Conservation (phyloP, 2,888 invertebrate genomes). For the Trachelus troglodyta region DNA sequence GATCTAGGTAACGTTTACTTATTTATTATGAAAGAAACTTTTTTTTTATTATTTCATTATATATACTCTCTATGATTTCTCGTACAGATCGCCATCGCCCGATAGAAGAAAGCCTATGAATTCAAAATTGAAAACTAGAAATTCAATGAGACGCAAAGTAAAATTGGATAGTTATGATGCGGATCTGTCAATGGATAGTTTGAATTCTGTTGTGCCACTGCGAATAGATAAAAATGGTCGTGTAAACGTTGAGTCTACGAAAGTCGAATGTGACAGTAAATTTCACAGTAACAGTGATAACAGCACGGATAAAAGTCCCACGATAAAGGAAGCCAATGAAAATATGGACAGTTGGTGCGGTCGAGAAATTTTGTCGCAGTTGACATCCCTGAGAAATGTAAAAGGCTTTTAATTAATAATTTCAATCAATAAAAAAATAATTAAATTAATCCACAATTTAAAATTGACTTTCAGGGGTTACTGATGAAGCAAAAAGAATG, state of each 20-base stretch:
- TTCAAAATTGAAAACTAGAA: constrained; percentile 44
- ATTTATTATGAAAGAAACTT: background rate
- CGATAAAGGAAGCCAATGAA: constrained; percentile 15
- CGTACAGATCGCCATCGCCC: constrained; percentile 56
- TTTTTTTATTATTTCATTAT: background rate
- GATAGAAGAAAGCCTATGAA: constrained; percentile 48
- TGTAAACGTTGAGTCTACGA: constrained; percentile 64
- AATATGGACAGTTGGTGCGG: constrained; percentile 52
- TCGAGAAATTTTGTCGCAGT: constrained; percentile 56
- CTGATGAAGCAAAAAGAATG: constrained; percentile 69
- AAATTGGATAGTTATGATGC: constrained; percentile 56
- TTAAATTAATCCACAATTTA: background rate
- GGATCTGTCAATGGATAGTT: constrained; percentile 59
- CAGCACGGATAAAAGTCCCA: constrained; percentile 25
- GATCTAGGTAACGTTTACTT: constrained; percentile 49
- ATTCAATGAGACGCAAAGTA: constrained; percentile 39
- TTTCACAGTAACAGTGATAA: constrained; percentile 27
- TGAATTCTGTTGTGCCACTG: constrained; percentile 66
- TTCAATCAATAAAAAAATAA: background rate
- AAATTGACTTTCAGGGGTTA: constrained; percentile 60
- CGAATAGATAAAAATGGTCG: constrained; percentile 70
- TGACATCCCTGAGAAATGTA: constrained; percentile 58
- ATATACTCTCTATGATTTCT: background rate
- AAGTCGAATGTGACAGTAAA: constrained; percentile 57
- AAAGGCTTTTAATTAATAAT: background rate